These are phyloP conservation scores for Aphelenchoides fujianensis DNA, from an alignment of 1,140 invertebrate genomes.

Conservation along the genomic window DNA sequence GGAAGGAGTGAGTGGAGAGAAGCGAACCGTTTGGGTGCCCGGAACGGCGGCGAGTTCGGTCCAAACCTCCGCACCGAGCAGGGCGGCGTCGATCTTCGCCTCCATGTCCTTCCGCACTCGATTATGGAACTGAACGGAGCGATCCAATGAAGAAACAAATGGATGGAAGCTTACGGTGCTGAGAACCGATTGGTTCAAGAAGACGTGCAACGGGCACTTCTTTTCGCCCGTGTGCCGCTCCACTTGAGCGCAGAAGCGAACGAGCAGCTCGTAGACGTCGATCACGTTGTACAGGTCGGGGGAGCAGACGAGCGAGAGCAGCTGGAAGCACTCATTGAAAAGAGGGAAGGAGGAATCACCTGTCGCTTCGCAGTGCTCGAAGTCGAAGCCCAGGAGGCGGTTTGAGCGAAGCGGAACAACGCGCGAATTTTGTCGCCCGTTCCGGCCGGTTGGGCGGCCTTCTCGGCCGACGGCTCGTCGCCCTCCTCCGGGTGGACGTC, in stretches of 20 bases:
- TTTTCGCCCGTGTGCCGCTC: conserved; percentile 37
- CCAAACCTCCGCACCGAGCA: conserved; percentile 45
- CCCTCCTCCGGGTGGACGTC: conserved; percentile 45
- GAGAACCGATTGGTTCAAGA: conserved; percentile 55
- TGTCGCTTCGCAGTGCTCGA: conserved; percentile 34
- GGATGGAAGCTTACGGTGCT: too few species aligned
- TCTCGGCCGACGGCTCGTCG: too few species aligned
- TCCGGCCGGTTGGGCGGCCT: conserved; percentile 6
- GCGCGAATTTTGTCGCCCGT: conserved; percentile 17
- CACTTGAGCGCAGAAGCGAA: conserved; percentile 46
- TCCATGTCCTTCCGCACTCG: conserved; percentile 49
- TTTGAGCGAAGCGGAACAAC: conserved; percentile 55
- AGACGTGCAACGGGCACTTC: conserved; percentile 35
- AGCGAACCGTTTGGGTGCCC: conserved; percentile 33
- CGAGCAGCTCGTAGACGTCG: conserved; percentile 49
- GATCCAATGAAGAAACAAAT: too few species aligned
- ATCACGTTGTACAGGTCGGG: conserved; percentile 55
- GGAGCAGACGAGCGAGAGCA: conserved; percentile 47
- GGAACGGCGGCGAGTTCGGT: conserved; percentile 31
- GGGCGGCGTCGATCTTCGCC: conserved; percentile 40
- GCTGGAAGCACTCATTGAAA: conserved; percentile 34
- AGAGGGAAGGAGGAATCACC: not conserved
- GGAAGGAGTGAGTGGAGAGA: too few species aligned
- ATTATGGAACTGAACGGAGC: too few species aligned
- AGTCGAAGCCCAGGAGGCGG: conserved; percentile 43